These are phyloP conservation scores for Microctenopoma steveboyesi DNA, from an alignment of 2,797 vertebrate species.

Conservation along the genomic window DNA sequence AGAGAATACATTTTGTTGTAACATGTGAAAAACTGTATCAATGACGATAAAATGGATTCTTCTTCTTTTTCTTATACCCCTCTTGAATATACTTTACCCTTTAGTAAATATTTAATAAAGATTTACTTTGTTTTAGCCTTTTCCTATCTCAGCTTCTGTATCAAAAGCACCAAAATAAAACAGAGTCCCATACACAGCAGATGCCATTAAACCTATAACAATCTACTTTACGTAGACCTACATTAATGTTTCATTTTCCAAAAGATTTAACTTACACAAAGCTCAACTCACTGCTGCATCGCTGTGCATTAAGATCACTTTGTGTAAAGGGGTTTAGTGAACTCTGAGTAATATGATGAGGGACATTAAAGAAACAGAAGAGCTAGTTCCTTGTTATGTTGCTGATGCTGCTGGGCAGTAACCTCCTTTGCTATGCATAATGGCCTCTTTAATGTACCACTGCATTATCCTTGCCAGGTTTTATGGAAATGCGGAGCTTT, in stretches of 20 bases:
- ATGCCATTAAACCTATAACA: background rate
- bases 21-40: too few relatives aligned
- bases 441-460: constrained; percentile 56
- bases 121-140: background rate
- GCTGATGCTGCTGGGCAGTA: constrained; percentile 43
- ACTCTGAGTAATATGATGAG: constrained; percentile 28
- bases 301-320: constrained; percentile 11
- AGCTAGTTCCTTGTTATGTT: constrained; percentile 43
- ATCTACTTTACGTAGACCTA: background rate
- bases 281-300: background rate
- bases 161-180: background rate
- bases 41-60: too few relatives aligned
- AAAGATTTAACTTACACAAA: background rate
- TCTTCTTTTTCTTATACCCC: too few relatives aligned
- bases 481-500: constrained; percentile 54
- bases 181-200: background rate
- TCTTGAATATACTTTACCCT: too few relatives aligned
- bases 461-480: constrained; percentile 53
- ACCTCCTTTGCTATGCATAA: constrained; percentile 40
- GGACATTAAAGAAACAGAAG: constrained; percentile 32
- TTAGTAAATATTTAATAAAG: too few relatives aligned
- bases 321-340: constrained; percentile 23
- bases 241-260: constrained; percentile 16
- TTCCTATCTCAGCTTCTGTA: background rate
- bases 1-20: too few relatives aligned